Evolutionary conservation across 2,113 vertebrate species (phyloP).

Genomic region (Spea multiplicata): DNA sequence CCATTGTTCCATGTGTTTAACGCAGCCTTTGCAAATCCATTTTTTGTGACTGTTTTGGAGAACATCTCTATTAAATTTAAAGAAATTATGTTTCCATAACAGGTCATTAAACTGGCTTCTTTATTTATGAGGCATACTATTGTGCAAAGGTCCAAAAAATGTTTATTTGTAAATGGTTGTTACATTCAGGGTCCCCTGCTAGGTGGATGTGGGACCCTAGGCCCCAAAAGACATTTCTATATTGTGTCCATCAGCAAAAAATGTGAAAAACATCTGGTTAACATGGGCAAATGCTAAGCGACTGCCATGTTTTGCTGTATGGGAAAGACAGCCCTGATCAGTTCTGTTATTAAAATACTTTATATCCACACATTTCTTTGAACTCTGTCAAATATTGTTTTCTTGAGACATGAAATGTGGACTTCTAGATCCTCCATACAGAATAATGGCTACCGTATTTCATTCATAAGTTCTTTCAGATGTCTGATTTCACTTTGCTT

Average conservation of each 20-base stretch:
- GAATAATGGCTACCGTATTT: slow-evolving; percentile 13
- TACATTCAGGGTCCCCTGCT: too few relatives aligned
- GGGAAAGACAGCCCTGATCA: background rate
- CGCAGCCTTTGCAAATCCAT: background rate
- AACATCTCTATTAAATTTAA: slow-evolving; percentile 39
- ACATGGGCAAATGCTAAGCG: too few relatives aligned
- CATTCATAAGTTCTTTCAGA: slow-evolving; percentile 34
- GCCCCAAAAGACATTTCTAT: too few relatives aligned
- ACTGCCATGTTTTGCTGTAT: background rate
- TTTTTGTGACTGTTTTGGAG: slow-evolving; percentile 18
- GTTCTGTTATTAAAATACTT: background rate
- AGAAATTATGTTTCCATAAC: background rate
- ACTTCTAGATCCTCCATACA: background rate
- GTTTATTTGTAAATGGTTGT: too few relatives aligned
- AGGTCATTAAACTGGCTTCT: background rate
- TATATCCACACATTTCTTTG: background rate
- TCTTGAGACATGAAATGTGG: slow-evolving; percentile 12
- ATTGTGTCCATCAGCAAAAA: too few relatives aligned
- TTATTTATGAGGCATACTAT: too few relatives aligned
- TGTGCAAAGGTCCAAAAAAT: too few relatives aligned
- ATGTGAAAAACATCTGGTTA: too few relatives aligned
- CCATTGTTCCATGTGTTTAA: background rate
- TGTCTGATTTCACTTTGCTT: slow-evolving; percentile 14
- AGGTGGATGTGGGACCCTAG: too few relatives aligned
- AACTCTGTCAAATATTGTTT: slow-evolving; percentile 12